These are phyloP conservation scores for Drosophila dunni DNA, from an alignment of 1,140 invertebrate species.

Conservation along the genomic window DNA sequence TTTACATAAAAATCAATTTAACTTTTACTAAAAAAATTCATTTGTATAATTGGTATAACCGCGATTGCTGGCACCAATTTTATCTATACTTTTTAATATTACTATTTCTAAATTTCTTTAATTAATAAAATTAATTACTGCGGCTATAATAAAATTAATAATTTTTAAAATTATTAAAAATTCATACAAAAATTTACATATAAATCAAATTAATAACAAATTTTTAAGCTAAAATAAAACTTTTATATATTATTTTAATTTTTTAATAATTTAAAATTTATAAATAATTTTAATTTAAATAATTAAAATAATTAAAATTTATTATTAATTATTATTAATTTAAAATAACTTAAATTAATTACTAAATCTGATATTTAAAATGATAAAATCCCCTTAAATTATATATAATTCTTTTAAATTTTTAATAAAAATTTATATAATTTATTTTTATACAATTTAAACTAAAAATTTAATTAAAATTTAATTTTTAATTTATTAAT, in stretches of 20 bases:
- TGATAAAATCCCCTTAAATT: too few species aligned
- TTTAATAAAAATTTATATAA: constrained; percentile 30
- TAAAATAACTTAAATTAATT: constrained; percentile 10
- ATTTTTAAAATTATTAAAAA: constrained; percentile 57
- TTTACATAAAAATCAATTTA: constrained; percentile 52
- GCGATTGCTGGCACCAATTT: constrained; percentile 76
- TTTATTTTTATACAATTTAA: constrained; percentile 13
- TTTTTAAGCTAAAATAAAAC: constrained; percentile 69
- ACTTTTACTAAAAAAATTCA: constrained; percentile 59
- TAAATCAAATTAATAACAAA: constrained; percentile 66
- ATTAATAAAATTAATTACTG: constrained; percentile 78
- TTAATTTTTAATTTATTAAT: background rate
- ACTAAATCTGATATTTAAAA: too few species aligned
- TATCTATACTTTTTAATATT: constrained; percentile 64
- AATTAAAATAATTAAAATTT: constrained; percentile 56
- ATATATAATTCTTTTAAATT: background rate
- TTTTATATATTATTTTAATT: constrained; percentile 38
- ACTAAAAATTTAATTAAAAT: background rate
- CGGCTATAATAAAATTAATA: constrained; percentile 35
- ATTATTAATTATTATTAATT: background rate
- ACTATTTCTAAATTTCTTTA: constrained; percentile 85
- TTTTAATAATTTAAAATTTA: constrained; percentile 30
- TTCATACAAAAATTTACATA: constrained; percentile 70
- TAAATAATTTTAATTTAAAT: constrained; percentile 13
- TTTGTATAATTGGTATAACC: constrained; percentile 66